phyloP scores from a whole-genome alignment of 2,113 vertebrate species.

The Chitala chitala region DNA sequence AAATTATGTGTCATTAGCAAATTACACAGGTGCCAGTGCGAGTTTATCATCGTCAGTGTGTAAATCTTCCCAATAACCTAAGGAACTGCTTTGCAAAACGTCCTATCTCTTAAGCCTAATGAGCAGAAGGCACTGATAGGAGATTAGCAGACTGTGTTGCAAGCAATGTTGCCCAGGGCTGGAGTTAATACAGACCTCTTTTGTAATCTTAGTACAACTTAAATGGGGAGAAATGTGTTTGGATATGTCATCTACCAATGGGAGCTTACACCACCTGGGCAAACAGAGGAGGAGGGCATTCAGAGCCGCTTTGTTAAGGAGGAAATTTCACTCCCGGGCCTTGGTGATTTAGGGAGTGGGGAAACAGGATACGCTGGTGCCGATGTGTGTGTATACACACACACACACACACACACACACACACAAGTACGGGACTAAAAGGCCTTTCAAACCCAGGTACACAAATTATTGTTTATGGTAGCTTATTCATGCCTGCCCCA shows the following conservation, averaged over 20 bases:
- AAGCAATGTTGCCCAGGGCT: conserved; percentile 79
- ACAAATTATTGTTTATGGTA: conserved; percentile 20
- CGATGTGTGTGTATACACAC: background rate
- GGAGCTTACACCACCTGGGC: conserved; percentile 73
- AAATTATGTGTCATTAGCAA: conserved; percentile 71
- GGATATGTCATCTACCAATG: conserved; percentile 58
- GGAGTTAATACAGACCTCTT: conserved; percentile 87
- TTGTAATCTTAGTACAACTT: conserved; percentile 88
- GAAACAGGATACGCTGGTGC: background rate
- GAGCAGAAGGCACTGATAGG: conserved; percentile 84
- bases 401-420: conserved; percentile 8
- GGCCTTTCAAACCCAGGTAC: background rate
- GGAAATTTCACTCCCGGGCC: conserved; percentile 21
- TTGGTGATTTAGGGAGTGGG: conserved; percentile 11
- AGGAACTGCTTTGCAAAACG: conserved; percentile 69
- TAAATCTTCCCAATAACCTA: conserved; percentile 70
- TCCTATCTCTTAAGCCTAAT: conserved; percentile 70
- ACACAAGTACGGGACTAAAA: background rate
- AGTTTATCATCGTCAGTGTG: conserved; percentile 70
- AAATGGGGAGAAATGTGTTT: conserved; percentile 86
- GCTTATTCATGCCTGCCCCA: background rate
- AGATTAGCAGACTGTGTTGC: conserved; percentile 92
- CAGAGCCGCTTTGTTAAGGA: conserved; percentile 25
- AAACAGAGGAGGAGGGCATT: conserved; percentile 68
- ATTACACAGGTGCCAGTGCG: conserved; percentile 75